Evolutionary conservation across 2,113 vertebrate species (phyloP).

Genomic region (Peromyscus californicus): DNA sequence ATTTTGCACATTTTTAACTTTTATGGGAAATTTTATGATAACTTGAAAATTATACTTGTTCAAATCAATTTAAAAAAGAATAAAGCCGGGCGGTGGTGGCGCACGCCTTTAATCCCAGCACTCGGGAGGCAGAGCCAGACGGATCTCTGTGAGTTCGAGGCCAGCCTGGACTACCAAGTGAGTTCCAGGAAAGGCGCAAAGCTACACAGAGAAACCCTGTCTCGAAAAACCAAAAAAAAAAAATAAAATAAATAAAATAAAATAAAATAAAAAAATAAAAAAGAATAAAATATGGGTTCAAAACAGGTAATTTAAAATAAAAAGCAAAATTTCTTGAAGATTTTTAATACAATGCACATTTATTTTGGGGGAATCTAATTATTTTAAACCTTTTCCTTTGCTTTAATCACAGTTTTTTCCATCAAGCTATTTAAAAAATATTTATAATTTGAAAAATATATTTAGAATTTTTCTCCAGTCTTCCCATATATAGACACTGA

Average conservation of each 20-base stretch:
- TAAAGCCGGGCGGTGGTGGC: no score
- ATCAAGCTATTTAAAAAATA: not conserved
- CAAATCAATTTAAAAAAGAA: constrained; percentile 55
- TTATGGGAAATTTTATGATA: constrained; percentile 79
- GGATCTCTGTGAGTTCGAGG: no score
- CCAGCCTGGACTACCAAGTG: no score
- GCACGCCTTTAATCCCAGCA: no score
- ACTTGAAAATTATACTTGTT: constrained; percentile 76
- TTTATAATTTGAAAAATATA: no score
- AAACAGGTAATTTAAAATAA: not conserved
- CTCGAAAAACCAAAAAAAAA: no score
- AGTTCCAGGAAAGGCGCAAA: no score
- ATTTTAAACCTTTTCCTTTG: not conserved
- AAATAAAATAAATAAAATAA: no score
- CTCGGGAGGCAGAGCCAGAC: no score
- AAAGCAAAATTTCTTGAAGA: not conserved
- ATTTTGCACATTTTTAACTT: constrained; percentile 80
- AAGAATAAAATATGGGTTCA: not conserved
- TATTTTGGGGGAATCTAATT: not conserved
- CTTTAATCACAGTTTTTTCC: not conserved
- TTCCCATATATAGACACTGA: not conserved
- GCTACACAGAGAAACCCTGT: no score
- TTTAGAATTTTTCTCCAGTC: not conserved
- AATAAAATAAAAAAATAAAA: not conserved
- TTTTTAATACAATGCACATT: not conserved